Evolutionary conservation across 2,888 invertebrate species (phyloP), one percentile per base, ranked within the genome.

Genomic region (Trypoxylon attenuatum): DNA sequence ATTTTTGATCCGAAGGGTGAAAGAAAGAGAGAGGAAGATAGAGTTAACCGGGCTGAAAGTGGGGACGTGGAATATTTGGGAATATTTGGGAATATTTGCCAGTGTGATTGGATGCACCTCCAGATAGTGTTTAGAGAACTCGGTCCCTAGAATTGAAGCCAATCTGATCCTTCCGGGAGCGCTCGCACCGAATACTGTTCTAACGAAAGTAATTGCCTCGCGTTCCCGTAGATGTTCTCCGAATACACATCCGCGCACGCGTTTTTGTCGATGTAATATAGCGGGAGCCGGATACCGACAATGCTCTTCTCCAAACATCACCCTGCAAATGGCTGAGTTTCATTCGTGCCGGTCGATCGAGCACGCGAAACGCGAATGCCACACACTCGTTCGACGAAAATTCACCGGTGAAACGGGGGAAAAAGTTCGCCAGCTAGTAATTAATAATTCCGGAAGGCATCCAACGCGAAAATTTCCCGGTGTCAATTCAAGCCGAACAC

Each of bases 231-330:
- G 57, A 43, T 53, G 29, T 33, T 49, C 59, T 41, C 50, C 45
- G 41, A 50, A 10, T 10, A 33, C 13, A 13, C n/a, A 13, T n/a
- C 33, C 8, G 19, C 43, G 33, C 38, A n/a, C 27, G 72, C 71
- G 66, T 77, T 80, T 79, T 78, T 78, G 81, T 76, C 79, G 73
- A 72, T 78, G 84, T 82, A 84, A 84, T 81, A 81, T 74, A 65
- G 74, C 72, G 71, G 75, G 13, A 33, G 33, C 55, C 51, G 64
- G 57, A 55, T 63, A 57, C 66, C 70, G 71, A 57, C 79, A 65
- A 57, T 52, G 54, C 47, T 18, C 53, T 57, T 59, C 73, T 45
- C 55, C 46, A 45, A 57, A 62, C 71, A 63, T 63, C 71, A 63
- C 46, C 58, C 39, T 53, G 54, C 55, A 68, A 74, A 74, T 67